Evolutionary conservation across 2,888 invertebrate species (phyloP).

Genomic region (Camponotus fellah): DNA sequence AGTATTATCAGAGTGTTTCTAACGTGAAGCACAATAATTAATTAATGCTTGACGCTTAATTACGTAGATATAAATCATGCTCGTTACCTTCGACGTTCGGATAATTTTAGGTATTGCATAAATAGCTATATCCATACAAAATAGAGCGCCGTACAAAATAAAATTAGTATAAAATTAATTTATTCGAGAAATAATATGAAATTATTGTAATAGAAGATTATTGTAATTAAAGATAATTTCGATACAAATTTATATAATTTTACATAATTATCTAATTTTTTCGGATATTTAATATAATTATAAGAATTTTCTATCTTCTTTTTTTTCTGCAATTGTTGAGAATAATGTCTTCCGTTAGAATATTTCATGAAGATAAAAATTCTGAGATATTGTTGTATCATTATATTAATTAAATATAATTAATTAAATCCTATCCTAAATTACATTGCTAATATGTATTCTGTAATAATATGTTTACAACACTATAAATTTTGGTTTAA

Average conservation of each 20-base stretch:
- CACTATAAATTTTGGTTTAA: neutral
- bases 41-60: slow-evolving; percentile 22
- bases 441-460: neutral
- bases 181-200: neutral
- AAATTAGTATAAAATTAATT: neutral
- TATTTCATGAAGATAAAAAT: neutral
- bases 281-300: neutral
- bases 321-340: neutral
- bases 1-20: neutral
- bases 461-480: neutral
- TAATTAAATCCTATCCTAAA: slow-evolving; percentile 11
- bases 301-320: neutral
- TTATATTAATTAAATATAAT: neutral
- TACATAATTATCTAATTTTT: neutral
- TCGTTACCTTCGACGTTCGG: neutral
- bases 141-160: neutral
- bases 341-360: neutral
- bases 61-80: neutral
- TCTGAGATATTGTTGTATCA: neutral
- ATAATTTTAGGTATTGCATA: neutral
- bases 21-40: slow-evolving; percentile 22
- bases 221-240: neutral
- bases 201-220: neutral
- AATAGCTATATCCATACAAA: neutral
- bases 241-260: neutral